phyloP scores from a whole-genome alignment of 2,888 invertebrate genomes.

The Heteromurus nitidus region DNA sequence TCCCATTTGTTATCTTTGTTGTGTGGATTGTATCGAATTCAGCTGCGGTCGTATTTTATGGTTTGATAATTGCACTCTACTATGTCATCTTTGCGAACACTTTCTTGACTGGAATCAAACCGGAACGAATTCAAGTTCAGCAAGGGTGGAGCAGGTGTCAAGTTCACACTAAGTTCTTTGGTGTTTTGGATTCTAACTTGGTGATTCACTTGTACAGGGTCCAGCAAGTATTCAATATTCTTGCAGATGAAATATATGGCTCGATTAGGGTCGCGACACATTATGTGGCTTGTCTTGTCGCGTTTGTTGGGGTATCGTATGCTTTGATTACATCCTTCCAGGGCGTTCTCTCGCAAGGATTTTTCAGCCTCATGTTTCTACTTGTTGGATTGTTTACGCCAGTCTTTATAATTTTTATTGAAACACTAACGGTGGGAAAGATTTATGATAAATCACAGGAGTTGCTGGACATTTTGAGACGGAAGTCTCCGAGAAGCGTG shows the following conservation, averaged over 20 bases:
- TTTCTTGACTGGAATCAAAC: neutral
- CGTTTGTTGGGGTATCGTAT: neutral
- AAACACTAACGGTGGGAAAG: neutral
- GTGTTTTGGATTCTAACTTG: neutral
- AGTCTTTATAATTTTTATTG: neutral
- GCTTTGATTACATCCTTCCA: neutral
- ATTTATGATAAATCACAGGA: neutral
- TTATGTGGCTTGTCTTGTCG: neutral
- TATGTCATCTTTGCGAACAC: too few species aligned
- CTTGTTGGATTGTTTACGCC: neutral
- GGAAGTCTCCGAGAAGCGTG: neutral
- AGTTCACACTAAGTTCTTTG: neutral
- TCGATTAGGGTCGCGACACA: neutral
- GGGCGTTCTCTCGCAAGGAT: neutral
- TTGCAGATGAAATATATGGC: neutral
- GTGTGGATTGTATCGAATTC: too few species aligned
- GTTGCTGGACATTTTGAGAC: neutral
- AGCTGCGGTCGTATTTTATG: too few species aligned
- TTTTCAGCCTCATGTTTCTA: neutral
- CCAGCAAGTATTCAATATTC: neutral
- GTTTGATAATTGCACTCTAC: neutral
- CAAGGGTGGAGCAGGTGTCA: neutral
- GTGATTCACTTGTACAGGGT: neutral
- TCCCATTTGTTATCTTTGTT: neutral
- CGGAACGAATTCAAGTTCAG: neutral